These are phyloP conservation scores for Lottia gigantea DNA, from an alignment of 2,888 invertebrate species.

Conservation along the genomic window DNA sequence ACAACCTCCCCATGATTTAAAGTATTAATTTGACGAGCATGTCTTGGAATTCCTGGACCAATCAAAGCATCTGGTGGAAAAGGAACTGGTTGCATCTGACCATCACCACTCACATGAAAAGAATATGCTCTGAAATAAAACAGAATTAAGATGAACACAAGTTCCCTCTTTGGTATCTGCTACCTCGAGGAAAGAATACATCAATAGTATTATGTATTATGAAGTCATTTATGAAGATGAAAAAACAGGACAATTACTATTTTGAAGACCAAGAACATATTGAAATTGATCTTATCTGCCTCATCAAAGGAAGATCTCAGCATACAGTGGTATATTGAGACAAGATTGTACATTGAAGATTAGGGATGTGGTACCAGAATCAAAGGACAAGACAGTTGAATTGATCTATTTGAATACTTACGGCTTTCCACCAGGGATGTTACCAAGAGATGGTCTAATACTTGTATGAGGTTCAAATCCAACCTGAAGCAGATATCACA, in stretches of 20 bases:
- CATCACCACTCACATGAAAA: constrained; percentile 83
- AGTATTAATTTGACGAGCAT: constrained; percentile 89
- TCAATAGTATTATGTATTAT: too few relatives aligned
- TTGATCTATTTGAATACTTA: constrained; percentile 69
- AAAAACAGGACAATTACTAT: too few relatives aligned
- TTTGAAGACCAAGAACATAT: too few relatives aligned
- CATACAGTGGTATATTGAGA: too few relatives aligned
- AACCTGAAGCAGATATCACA: constrained; percentile 31
- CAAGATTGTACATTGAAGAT: too few relatives aligned
- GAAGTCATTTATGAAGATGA: too few relatives aligned
- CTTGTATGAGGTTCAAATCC: constrained; percentile 42
- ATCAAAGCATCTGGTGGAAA: constrained; percentile 94
- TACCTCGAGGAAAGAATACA: background rate
- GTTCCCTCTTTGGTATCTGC: background rate
- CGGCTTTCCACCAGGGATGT: constrained; percentile 81
- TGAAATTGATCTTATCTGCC: too few relatives aligned
- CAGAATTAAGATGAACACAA: too few relatives aligned
- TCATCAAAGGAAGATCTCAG: too few relatives aligned
- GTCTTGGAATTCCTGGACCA: constrained; percentile 92
- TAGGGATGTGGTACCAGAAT: too few relatives aligned
- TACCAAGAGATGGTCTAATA: constrained; percentile 60
- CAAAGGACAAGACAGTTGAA: too few relatives aligned
- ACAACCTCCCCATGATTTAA: constrained; percentile 96
- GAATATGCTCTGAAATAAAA: constrained; percentile 83
- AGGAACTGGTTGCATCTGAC: constrained; percentile 81